Conservation (phyloP, 2,113 vertebrate species). For the Scolopax mira region DNA sequence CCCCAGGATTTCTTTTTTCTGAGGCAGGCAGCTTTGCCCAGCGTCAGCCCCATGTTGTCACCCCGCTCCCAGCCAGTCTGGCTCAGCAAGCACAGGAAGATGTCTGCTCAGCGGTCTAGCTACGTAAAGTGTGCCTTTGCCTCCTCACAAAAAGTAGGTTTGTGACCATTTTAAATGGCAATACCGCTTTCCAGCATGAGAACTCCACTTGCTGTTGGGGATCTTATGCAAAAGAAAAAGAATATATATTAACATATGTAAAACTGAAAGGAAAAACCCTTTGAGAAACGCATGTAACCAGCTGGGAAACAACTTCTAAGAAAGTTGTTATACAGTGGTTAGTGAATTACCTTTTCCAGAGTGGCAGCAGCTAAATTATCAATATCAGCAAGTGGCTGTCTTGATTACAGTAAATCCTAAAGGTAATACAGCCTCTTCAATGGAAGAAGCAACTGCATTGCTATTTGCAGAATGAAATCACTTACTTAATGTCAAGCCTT, state of each 20-base stretch:
- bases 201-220: neutral
- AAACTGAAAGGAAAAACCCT: neutral
- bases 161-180: neutral
- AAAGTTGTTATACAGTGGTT: neutral
- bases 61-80: neutral
- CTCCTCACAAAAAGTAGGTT: neutral
- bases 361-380: constrained; percentile 9
- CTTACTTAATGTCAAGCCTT: constrained; percentile 16
- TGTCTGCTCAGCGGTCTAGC: neutral
- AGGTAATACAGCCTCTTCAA: constrained; percentile 12
- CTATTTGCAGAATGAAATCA: constrained; percentile 20
- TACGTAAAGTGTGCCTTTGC: neutral
- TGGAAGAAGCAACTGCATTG: neutral
- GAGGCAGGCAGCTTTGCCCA: neutral
- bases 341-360: neutral
- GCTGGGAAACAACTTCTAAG: neutral
- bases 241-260: neutral
- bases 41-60: neutral
- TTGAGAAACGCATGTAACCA: neutral
- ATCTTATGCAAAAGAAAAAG: neutral
- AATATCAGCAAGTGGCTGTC: constrained; percentile 3
- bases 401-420: constrained; percentile 30
- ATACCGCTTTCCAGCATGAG: neutral
- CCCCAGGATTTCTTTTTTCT: neutral
- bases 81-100: neutral